A percentile compares a stretch with the other conserved stretches of the same genome.
Evolutionary conservation across 2,797 vertebrate species (phyloP).

Genomic region (Phrynocephalus vlangalii): DNA sequence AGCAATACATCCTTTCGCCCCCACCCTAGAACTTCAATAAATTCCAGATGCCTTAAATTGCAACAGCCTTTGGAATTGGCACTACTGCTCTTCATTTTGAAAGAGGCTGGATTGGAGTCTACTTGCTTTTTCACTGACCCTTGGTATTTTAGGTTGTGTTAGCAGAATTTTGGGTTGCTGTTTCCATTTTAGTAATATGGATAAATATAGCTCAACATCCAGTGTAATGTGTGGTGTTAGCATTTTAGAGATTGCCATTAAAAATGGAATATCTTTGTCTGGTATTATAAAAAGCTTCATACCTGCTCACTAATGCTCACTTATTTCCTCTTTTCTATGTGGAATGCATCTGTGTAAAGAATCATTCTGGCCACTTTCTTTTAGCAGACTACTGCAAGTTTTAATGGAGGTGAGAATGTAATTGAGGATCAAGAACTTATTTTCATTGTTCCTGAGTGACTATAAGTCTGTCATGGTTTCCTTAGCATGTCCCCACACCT

Average conservation of each 20-base stretch:
- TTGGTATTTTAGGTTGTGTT: conserved; percentile 57
- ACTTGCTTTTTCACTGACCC: conserved; percentile 23
- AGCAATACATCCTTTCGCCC: conserved; percentile 59
- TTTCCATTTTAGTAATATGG: not conserved
- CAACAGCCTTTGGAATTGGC: conserved; percentile 50
- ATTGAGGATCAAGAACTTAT: not conserved
- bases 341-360: not conserved
- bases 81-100: conserved; percentile 46
- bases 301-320: not conserved
- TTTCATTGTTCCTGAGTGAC: not conserved
- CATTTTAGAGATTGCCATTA: conserved; percentile 32
- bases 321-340: conserved; percentile 6
- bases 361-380: conserved; percentile 15
- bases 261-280: not conserved
- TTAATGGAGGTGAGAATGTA: not conserved
- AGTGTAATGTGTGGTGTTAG: not conserved
- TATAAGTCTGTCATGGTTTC: not conserved
- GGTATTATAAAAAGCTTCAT: conserved; percentile 19
- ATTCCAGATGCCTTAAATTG: conserved; percentile 61
- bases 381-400: conserved; percentile 13
- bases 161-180: not conserved
- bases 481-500: too few relatives aligned
- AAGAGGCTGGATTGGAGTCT: conserved; percentile 40
- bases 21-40: conserved; percentile 47
- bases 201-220: not conserved